These are phyloP conservation scores for Dipodomys spectabilis DNA, from an alignment of 2,113 vertebrate genomes.

Conservation along the genomic window DNA sequence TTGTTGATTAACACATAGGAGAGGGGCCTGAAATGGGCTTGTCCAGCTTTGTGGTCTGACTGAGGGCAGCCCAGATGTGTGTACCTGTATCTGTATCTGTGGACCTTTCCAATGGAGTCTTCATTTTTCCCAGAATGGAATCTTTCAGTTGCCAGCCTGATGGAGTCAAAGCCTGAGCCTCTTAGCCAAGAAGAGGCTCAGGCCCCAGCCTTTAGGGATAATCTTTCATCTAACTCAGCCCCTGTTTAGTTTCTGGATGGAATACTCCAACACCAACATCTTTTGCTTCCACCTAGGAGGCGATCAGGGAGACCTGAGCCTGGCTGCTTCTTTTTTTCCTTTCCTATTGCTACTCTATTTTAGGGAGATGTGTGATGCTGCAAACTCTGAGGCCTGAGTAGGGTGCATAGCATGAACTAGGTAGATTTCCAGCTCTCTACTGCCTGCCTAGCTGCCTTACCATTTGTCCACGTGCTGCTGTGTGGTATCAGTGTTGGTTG, in stretches of 20 bases:
- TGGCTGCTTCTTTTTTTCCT: background rate
- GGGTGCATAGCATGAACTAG: background rate
- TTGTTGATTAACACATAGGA: background rate
- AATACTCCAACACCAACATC: background rate
- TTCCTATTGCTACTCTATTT: background rate
- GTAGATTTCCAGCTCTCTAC: background rate
- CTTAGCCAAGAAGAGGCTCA: background rate
- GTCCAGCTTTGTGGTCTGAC: background rate
- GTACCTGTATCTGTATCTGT: background rate
- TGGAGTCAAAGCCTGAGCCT: background rate
- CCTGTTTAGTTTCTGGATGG: background rate
- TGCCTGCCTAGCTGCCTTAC: background rate
- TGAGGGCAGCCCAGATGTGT: background rate
- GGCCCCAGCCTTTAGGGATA: background rate
- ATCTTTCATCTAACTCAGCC: background rate
- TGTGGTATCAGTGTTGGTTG: too few species aligned
- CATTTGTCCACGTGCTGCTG: background rate
- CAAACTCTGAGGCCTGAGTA: background rate
- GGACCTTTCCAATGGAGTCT: background rate
- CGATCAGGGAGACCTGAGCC: background rate
- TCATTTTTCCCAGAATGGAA: background rate
- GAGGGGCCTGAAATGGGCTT: background rate
- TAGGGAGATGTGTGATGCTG: background rate
- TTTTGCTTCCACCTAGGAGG: background rate
- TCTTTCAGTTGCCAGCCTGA: background rate